Percentiles rank a stretch among this genome's conserved stretches.
Conservation (phyloP, 2,797 vertebrate genomes). For the Acanthiza pusilla region DNA sequence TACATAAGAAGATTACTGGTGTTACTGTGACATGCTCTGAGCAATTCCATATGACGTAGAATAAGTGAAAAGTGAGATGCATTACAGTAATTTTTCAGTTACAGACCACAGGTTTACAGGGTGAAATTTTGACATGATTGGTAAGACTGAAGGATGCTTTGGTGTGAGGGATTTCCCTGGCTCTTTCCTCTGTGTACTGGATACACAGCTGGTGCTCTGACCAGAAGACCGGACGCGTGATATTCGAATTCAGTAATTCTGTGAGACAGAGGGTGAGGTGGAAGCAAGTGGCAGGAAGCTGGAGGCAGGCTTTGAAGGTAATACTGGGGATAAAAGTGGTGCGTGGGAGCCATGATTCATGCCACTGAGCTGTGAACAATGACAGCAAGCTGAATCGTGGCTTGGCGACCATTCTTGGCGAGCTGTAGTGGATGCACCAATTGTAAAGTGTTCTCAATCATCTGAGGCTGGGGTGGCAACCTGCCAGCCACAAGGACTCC, state of each 20-base stretch:
- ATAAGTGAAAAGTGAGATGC: neutral
- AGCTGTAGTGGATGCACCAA: neutral
- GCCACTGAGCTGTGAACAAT: neutral
- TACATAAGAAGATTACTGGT: neutral
- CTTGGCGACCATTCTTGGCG: neutral
- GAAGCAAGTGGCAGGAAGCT: slow-evolving; percentile 39
- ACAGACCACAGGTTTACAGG: neutral
- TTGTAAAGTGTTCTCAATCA: neutral
- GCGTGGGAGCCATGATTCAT: slow-evolving; percentile 49
- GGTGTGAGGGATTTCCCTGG: neutral
- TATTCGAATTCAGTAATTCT: neutral
- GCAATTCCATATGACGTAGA: neutral
- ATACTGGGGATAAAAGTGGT: neutral
- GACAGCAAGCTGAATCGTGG: neutral
- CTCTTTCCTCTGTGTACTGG: neutral
- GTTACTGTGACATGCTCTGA: neutral
- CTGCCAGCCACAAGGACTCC: neutral
- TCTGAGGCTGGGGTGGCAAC: neutral
- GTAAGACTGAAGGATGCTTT: neutral
- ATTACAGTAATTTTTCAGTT: neutral
- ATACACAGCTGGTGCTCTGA: neutral
- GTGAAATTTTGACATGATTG: neutral
- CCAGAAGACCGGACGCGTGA: neutral
- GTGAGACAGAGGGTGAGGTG: neutral
- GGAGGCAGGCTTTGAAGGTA: slow-evolving; percentile 53